A percentile compares a stretch with the other conserved stretches of the same genome.
These are phyloP conservation scores for Syrrhaptes paradoxus DNA, from an alignment of 2,113 vertebrate genomes.

Conservation along the genomic window DNA sequence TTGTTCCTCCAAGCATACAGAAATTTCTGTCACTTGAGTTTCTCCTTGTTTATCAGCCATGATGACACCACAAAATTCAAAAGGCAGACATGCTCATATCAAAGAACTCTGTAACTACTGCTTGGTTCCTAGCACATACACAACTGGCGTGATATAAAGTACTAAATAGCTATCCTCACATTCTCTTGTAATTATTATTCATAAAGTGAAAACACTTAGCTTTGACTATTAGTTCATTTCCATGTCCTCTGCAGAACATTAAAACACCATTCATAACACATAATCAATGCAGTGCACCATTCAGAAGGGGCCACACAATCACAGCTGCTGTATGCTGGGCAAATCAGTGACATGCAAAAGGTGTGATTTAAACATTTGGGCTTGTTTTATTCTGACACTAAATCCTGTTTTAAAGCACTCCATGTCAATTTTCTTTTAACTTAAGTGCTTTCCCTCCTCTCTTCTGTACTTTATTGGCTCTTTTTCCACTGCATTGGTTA, in stretches of 20 bases:
- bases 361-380: neutral
- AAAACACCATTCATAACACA: neutral
- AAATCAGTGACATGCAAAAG: neutral
- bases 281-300: neutral
- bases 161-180: neutral
- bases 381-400: neutral
- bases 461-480: neutral
- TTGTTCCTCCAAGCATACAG: neutral
- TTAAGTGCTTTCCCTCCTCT: neutral
- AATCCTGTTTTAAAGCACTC: neutral
- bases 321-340: neutral
- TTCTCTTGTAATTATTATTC: neutral
- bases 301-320: neutral
- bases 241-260: neutral
- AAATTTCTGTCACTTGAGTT: neutral
- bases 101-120: neutral
- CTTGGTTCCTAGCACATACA: neutral
- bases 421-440: neutral
- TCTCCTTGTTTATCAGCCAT: neutral
- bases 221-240: neutral
- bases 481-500: neutral
- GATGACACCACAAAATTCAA: neutral
- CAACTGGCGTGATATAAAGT: neutral
- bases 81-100: neutral
- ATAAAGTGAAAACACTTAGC: neutral